Conservation (phyloP, 2,888 invertebrate species). For the Philaethria dido region DNA sequence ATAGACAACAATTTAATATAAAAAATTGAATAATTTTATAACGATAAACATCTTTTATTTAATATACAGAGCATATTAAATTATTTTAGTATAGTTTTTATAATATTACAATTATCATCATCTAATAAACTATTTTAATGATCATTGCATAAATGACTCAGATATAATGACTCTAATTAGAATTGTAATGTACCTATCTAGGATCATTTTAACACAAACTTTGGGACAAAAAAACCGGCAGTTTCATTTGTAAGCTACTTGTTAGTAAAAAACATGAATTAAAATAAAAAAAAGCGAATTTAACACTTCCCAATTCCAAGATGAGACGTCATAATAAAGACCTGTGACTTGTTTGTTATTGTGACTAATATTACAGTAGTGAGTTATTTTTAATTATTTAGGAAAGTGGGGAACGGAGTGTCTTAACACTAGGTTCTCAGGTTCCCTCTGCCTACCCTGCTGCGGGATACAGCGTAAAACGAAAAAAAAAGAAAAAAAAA, state of each 20-base stretch:
- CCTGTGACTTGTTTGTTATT: not conserved
- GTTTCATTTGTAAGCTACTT: conserved; percentile 9
- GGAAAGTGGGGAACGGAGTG: no score
- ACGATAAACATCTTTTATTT: no score
- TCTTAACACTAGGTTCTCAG: no score
- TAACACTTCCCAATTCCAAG: conserved; percentile 4
- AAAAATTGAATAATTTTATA: no score
- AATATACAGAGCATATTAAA: not conserved
- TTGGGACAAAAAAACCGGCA: conserved; percentile 1
- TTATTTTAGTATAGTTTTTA: no score
- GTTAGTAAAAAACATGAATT: conserved; percentile 9
- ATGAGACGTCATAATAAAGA: not conserved
- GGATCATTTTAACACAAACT: conserved; percentile 7
- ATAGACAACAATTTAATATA: no score
- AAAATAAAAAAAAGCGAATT: not conserved
- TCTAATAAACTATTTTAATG: conserved; percentile 4
- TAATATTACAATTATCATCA: not conserved
- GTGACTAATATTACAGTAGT: not conserved
- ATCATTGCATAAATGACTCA: conserved; percentile 1
- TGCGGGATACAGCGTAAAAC: no score
- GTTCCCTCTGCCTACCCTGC: no score
- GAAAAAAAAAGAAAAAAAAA: no score
- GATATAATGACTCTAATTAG: not conserved
- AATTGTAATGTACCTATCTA: conserved; percentile 5
- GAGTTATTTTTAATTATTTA: no score